Conservation (phyloP, 2,888 invertebrate genomes). For the Rhopalosiphum nymphaeae region DNA sequence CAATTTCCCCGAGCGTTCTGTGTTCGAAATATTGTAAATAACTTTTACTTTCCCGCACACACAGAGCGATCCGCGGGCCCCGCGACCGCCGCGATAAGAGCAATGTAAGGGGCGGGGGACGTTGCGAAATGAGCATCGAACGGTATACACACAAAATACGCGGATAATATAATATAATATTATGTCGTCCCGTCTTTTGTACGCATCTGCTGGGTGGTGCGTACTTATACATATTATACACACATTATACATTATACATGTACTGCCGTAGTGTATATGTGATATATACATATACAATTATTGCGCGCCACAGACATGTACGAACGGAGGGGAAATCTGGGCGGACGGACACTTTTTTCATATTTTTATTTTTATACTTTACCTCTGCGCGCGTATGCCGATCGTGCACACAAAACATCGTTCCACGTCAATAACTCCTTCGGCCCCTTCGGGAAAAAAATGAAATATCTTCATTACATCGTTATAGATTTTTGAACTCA, state of each 20-base stretch:
- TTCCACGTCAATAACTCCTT: conserved; percentile 63
- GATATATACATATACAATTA: conserved; percentile 16
- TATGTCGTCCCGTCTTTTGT: conserved; percentile 51
- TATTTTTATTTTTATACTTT: neutral
- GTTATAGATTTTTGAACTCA: conserved; percentile 61
- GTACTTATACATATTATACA: neutral
- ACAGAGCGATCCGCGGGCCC: neutral
- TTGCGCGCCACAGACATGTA: conserved; percentile 25
- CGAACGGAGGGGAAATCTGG: conserved; percentile 32
- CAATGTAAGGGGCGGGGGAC: neutral
- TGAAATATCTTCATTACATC: conserved; percentile 60
- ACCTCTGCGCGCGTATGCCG: neutral
- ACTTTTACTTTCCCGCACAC: conserved; percentile 50
- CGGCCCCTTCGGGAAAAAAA: conserved; percentile 34
- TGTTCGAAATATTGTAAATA: conserved; percentile 60
- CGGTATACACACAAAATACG: conserved; percentile 50
- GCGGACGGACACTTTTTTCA: conserved; percentile 56
- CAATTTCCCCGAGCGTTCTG: conserved; percentile 58
- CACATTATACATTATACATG: neutral
- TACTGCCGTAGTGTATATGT: neutral
- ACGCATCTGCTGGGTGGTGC: neutral
- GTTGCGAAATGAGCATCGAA: conserved; percentile 58
- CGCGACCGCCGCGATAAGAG: neutral
- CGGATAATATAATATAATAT: conserved; percentile 41
- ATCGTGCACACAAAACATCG: conserved; percentile 52